These are phyloP conservation scores for Globicephala melas DNA, from an alignment of 2,113 vertebrate species.

Conservation along the genomic window DNA sequence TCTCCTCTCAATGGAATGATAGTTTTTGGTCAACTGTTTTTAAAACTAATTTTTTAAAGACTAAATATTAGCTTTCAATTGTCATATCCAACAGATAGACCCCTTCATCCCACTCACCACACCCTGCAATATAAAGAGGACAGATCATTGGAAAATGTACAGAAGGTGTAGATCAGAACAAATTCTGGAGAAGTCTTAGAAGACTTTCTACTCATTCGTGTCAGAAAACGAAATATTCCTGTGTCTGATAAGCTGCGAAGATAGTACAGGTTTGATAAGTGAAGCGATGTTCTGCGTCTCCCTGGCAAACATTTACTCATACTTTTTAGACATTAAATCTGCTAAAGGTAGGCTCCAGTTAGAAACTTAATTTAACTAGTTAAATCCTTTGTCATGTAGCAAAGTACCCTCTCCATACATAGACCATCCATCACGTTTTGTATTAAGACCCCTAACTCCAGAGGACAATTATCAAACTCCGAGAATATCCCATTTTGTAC, in stretches of 20 bases:
- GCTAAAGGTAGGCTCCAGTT: neutral
- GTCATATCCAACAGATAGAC: neutral
- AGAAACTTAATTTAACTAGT: neutral
- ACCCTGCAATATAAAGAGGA: neutral
- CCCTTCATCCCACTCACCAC: neutral
- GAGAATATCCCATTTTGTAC: neutral
- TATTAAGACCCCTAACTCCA: neutral
- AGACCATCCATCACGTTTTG: neutral
- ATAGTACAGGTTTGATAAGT: slow-evolving; percentile 2
- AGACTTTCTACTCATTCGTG: neutral
- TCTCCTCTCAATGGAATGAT: neutral
- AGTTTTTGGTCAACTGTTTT: neutral
- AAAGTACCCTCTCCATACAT: neutral
- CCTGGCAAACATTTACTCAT: slow-evolving; percentile 49
- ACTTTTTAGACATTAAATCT: slow-evolving; percentile 7
- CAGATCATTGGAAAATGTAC: neutral
- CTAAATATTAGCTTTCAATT: neutral
- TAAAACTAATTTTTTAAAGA: neutral
- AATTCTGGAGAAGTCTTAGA: neutral
- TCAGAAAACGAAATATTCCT: neutral
- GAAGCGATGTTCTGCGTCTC: slow-evolving; percentile 29
- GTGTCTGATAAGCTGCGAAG: slow-evolving; percentile 35
- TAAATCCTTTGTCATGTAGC: neutral
- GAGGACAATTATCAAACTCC: neutral
- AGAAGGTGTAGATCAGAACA: neutral